phyloP scores from a whole-genome alignment of 1,140 invertebrate genomes.

The Drosophila bifasciata region DNA sequence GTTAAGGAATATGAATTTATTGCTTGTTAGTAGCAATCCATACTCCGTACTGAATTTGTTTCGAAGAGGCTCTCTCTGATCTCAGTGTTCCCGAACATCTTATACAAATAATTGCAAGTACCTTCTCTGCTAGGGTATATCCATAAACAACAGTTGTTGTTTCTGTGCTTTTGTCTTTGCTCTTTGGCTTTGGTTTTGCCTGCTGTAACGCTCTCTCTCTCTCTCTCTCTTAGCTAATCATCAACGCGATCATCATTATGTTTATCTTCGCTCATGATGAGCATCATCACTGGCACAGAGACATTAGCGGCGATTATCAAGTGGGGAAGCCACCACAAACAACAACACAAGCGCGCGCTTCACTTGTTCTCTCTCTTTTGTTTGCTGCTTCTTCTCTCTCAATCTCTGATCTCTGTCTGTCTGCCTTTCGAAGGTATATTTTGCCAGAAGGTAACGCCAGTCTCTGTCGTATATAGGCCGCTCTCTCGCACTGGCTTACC shows the following conservation, averaged over 20 bases:
- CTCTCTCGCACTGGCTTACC: too few relatives aligned
- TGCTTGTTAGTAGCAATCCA: too few relatives aligned
- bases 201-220: background rate
- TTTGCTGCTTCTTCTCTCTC: background rate
- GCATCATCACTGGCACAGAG: slow-evolving; percentile 20
- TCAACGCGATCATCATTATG: slow-evolving; percentile 36
- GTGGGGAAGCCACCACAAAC: slow-evolving; percentile 31
- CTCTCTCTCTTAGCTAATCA: slow-evolving; percentile 46
- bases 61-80: too few relatives aligned
- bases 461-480: too few relatives aligned
- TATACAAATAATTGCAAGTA: slow-evolving; percentile 53
- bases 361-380: slow-evolving; percentile 26
- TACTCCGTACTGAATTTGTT: too few relatives aligned
- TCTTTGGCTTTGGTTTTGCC: slow-evolving; percentile 16
- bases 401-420: too few relatives aligned
- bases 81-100: too few relatives aligned
- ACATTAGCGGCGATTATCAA: slow-evolving; percentile 69
- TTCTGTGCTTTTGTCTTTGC: slow-evolving; percentile 19
- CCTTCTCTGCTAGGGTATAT: too few relatives aligned
- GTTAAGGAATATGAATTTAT: too few relatives aligned
- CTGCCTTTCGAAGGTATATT: too few relatives aligned
- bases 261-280: slow-evolving; percentile 25
- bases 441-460: too few relatives aligned
- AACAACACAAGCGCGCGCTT: slow-evolving; percentile 43
- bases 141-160: slow-evolving; percentile 61